A percentile compares a stretch with the other conserved stretches of the same genome.
Evolutionary conservation across 1,140 invertebrate species (phyloP).

Genomic region (Thaumatotibia leucotreta): DNA sequence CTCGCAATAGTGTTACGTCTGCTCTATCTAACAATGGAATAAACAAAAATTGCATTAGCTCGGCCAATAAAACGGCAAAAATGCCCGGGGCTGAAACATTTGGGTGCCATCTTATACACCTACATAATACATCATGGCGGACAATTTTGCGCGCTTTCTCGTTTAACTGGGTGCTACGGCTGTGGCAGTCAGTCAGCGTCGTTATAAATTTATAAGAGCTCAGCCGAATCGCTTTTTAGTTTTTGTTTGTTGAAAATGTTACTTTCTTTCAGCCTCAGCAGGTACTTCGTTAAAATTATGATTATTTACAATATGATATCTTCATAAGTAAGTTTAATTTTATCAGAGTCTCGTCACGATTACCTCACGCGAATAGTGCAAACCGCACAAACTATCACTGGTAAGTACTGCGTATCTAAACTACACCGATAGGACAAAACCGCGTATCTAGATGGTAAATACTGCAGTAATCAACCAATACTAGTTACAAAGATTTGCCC

Average conservation of each 20-base stretch:
- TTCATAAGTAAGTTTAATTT: no score
- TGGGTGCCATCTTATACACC: neutral
- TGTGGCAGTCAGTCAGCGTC: neutral
- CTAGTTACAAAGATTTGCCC: no score
- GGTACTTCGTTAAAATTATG: neutral
- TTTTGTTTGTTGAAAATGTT: neutral
- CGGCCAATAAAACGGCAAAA: conserved; percentile 2
- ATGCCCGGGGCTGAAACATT: neutral
- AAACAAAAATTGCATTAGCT: conserved; percentile 14
- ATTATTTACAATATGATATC: no score
- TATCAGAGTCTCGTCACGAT: no score
- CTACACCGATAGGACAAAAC: no score
- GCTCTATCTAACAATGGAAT: neutral
- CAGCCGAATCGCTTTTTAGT: neutral
- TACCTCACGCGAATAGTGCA: no score
- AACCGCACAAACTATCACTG: no score
- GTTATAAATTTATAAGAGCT: neutral
- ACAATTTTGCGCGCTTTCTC: conserved; percentile 4
- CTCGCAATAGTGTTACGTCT: neutral
- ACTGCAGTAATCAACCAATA: no score
- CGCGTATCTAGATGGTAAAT: no score
- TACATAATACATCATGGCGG: conserved; percentile 1
- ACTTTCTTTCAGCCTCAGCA: neutral
- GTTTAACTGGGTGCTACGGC: neutral
- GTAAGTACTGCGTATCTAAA: no score